A percentile compares a stretch with the other conserved stretches of the same genome.
Conservation (phyloP, 2,888 invertebrate species). For the Lasioglossum morio region DNA sequence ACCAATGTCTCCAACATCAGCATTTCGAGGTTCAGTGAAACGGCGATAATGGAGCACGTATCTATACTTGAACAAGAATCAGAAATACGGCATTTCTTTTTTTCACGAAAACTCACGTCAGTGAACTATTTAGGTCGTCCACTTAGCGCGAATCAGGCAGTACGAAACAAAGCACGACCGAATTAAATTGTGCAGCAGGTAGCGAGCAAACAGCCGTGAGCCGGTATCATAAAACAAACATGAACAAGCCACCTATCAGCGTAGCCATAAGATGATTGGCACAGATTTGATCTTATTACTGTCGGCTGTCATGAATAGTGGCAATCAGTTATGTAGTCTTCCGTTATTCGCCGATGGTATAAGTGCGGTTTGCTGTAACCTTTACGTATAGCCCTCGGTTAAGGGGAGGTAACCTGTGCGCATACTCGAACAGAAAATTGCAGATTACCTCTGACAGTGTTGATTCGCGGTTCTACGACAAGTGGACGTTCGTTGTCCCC, state of each 20-base stretch:
- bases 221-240: neutral
- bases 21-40: neutral
- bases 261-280: conserved; percentile 22
- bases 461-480: conserved; percentile 5
- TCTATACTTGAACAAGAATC: neutral
- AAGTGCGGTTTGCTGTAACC: neutral
- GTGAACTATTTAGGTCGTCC: neutral
- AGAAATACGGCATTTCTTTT: neutral
- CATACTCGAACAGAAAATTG: conserved; percentile 14
- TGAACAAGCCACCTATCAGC: neutral
- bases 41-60: neutral
- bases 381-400: neutral
- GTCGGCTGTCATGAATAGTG: conserved; percentile 8
- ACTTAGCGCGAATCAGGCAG: neutral
- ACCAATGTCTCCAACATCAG: neutral
- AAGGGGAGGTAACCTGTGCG: neutral
- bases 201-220: neutral
- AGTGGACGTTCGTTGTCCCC: neutral
- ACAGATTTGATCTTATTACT: conserved; percentile 10
- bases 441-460: neutral
- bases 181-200: no score
- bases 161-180: neutral
- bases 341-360: neutral
- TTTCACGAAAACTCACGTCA: neutral
- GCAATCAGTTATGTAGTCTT: conserved; percentile 14